Percentiles rank a stretch among this genome's conserved stretches.
Conservation (phyloP, 2,113 vertebrate species). For the Alexandromys fortis region DNA sequence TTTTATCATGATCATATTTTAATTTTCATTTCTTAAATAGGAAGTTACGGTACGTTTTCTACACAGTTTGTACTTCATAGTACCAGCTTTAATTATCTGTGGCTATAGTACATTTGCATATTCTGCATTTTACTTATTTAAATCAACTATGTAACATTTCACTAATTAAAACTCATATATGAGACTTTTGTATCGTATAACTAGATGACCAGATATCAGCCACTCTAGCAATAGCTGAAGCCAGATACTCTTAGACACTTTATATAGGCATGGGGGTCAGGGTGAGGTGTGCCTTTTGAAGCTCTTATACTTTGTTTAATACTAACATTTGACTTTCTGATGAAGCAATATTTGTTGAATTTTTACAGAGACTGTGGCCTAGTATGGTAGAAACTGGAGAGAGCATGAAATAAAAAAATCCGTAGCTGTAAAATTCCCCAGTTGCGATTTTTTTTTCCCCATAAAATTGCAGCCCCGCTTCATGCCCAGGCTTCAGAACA, state of each 20-base stretch:
- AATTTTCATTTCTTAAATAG: constrained; percentile 4
- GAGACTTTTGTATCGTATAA: not conserved
- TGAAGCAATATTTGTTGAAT: not conserved
- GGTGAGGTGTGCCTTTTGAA: not conserved
- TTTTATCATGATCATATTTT: not conserved
- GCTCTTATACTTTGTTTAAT: not conserved
- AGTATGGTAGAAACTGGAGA: not conserved
- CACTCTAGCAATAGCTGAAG: not conserved
- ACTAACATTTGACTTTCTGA: not conserved
- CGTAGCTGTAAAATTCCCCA: not conserved
- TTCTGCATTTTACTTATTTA: not conserved
- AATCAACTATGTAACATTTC: not conserved
- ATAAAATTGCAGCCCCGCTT: not conserved
- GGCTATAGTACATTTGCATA: not conserved
- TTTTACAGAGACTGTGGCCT: not conserved
- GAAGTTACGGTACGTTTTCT: constrained; percentile 11
- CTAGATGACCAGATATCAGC: not conserved
- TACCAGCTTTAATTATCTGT: not conserved
- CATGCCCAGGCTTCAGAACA: not conserved
- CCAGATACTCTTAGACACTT: not conserved
- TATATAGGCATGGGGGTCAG: not conserved
- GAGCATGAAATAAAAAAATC: not conserved
- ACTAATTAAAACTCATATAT: not conserved
- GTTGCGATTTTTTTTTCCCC: not conserved
- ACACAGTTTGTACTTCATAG: not conserved